phyloP scores from a whole-genome alignment of 2,888 invertebrate genomes.

The Lycocerus yunnanus region DNA sequence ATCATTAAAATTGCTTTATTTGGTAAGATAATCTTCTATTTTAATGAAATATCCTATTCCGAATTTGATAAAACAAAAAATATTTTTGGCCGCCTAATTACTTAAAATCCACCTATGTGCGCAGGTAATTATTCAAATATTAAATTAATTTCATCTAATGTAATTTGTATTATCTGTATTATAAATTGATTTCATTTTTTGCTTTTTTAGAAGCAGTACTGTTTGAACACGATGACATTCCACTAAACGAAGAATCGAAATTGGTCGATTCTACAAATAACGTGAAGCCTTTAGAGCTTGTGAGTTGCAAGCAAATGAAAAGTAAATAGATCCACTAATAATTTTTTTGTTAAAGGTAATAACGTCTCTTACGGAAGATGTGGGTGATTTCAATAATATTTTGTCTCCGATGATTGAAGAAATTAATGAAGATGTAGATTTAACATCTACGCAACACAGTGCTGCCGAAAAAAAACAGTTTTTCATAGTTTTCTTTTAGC shows the following conservation, averaged over 20 bases:
- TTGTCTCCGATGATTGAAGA: not conserved
- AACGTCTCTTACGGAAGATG: not conserved
- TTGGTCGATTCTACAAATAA: not conserved
- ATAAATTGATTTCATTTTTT: not conserved
- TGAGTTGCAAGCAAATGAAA: not conserved
- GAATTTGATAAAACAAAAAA: too few relatives aligned
- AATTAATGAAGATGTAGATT: not conserved
- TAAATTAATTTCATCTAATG: too few relatives aligned
- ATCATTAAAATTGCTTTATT: too few relatives aligned
- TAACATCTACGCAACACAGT: not conserved
- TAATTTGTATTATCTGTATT: not conserved
- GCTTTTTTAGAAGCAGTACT: not conserved
- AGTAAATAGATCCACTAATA: not conserved
- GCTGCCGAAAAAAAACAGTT: not conserved
- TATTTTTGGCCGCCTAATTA: too few relatives aligned
- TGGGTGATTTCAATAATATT: not conserved
- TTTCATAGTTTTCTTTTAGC: not conserved
- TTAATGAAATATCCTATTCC: too few relatives aligned
- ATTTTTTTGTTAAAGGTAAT: not conserved
- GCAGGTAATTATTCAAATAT: too few relatives aligned
- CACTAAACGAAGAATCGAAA: too few relatives aligned
- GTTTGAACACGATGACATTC: too few relatives aligned
- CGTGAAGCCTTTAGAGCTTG: not conserved
- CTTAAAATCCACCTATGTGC: too few relatives aligned
- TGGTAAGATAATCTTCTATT: too few relatives aligned